Conservation (phyloP, 92 coral and sea anemone species). For the Parazoanthus swiftii region DNA sequence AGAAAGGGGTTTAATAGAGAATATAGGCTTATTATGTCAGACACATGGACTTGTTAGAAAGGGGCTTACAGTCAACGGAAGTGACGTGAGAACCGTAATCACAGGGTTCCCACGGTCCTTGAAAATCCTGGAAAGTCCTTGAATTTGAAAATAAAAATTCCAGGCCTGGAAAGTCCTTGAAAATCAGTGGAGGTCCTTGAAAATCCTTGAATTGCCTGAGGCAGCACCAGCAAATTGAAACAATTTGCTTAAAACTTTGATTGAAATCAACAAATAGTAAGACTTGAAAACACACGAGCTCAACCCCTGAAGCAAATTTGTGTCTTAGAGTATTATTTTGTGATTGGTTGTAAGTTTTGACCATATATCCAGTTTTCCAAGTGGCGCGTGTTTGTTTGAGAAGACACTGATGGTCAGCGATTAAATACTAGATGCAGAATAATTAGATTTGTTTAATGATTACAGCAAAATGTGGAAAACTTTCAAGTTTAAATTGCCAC, state of each 20-base stretch:
- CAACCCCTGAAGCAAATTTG: constrained; percentile 8
- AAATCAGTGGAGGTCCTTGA: no score
- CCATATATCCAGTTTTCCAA: constrained; percentile 7
- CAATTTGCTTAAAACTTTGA: neutral
- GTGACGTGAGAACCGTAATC: no score
- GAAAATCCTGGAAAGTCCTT: no score
- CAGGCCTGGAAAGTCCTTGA: no score
- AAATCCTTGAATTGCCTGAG: constrained; percentile 6
- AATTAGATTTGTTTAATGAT: neutral
- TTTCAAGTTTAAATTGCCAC: no score
- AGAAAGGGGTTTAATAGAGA: no score
- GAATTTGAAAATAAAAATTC: no score
- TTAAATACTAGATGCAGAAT: constrained; percentile 5
- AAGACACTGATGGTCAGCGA: neutral
- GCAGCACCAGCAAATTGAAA: neutral
- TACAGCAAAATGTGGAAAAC: neutral
- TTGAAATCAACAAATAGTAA: neutral
- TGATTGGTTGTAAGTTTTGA: constrained; percentile 6
- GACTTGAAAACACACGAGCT: constrained; percentile 8
- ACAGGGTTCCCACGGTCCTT: no score
- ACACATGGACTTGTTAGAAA: no score
- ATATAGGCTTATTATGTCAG: no score
- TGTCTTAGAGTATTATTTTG: constrained; percentile 5
- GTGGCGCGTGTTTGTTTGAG: neutral
- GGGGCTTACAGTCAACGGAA: no score